phyloP scores from a whole-genome alignment of 2,888 invertebrate genomes.

The Cryptocephalus primarius region DNA sequence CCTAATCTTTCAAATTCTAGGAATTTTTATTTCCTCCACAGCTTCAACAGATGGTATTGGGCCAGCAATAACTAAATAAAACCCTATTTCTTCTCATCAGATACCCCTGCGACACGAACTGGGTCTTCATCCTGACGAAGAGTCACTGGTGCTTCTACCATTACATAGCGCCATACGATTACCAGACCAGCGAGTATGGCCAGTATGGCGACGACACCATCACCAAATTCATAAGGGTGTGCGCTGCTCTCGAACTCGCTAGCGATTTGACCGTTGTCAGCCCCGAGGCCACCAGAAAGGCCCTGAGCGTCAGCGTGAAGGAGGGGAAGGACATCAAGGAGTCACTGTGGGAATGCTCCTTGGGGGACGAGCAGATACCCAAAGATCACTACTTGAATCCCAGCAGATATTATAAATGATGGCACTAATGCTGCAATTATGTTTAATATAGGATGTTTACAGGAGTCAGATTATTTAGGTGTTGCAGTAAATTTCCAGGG shows the following conservation, averaged over 20 bases:
- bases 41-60: background rate
- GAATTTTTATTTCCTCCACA: background rate
- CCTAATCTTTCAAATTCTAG: no score
- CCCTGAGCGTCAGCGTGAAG: constrained; percentile 48
- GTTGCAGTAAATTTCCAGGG: no score
- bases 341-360: constrained; percentile 42
- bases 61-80: background rate
- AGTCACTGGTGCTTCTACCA: constrained; percentile 76
- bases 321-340: constrained; percentile 44
- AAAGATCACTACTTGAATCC: constrained; percentile 1
- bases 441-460: no score
- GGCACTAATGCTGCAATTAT: no score
- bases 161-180: constrained; percentile 67
- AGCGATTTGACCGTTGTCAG: constrained; percentile 53
- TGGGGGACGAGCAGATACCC: background rate
- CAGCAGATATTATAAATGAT: background rate
- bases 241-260: constrained; percentile 57
- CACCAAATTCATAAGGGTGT: constrained; percentile 57
- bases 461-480: no score
- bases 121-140: constrained; percentile 63
- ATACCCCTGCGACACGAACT: constrained; percentile 58
- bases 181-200: constrained; percentile 73
- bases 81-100: constrained; percentile 33
- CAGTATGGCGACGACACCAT: constrained; percentile 58
- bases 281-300: constrained; percentile 49